A percentile compares a stretch with the other conserved stretches of the same genome.
These are phyloP conservation scores for Theocolax elegans DNA, from an alignment of 1,140 invertebrate genomes.

Conservation along the genomic window DNA sequence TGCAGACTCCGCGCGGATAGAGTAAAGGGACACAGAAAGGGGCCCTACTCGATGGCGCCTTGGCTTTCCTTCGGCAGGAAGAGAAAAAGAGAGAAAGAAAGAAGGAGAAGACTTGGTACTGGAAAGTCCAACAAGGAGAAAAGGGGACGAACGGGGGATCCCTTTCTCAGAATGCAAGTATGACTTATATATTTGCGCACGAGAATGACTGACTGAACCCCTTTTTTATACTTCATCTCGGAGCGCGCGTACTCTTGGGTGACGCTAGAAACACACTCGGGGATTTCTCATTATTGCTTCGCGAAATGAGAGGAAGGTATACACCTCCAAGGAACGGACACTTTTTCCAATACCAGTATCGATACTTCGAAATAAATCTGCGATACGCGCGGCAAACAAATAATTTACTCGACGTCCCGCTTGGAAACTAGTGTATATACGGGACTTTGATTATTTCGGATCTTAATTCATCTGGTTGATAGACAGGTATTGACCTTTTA, in stretches of 20 bases:
- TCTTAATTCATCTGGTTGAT: too few species aligned
- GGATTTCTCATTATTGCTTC: slow-evolving; percentile 22
- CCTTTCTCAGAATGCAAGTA: slow-evolving; percentile 38
- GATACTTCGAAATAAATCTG: too few species aligned
- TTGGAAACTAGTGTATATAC: too few species aligned
- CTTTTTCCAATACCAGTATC: too few species aligned
- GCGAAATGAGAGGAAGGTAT: slow-evolving; percentile 2
- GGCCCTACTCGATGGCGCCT: too few species aligned
- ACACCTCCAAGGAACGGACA: too few species aligned
- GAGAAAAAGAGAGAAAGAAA: too few species aligned
- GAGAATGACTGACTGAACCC: slow-evolving; percentile 19
- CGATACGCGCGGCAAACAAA: too few species aligned
- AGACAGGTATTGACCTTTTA: too few species aligned
- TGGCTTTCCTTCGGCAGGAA: neutral
- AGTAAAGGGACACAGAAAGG: too few species aligned
- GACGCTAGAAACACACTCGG: slow-evolving; percentile 24
- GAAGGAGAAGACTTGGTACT: neutral
- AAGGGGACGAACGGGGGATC: neutral
- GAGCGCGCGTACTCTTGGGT: neutral
- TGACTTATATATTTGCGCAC: slow-evolving; percentile 24
- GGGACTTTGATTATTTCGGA: too few species aligned
- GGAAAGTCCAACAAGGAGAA: slow-evolving; percentile 26
- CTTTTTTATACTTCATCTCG: slow-evolving; percentile 26
- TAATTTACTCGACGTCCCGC: too few species aligned
- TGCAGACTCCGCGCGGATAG: neutral